A percentile compares a stretch with the other conserved stretches of the same genome.
Conservation (phyloP, 2,888 invertebrate genomes). For the Acleris sparsana region DNA sequence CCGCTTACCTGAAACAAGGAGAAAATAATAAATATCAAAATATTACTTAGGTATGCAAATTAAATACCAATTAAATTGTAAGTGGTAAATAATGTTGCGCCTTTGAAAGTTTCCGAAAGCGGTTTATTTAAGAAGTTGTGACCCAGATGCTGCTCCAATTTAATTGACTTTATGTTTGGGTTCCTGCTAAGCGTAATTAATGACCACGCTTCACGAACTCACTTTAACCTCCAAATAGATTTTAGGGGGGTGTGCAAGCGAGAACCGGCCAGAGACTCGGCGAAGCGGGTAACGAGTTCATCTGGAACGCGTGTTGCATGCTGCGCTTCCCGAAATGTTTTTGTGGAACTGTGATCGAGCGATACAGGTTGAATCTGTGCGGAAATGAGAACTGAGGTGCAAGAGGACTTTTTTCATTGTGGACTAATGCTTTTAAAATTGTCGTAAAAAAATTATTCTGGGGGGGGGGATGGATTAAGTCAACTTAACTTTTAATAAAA, state of each 20-base stretch:
- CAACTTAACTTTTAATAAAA: too few relatives aligned
- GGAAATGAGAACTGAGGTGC: too few relatives aligned
- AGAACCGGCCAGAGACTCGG: not conserved
- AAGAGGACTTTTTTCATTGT: too few relatives aligned
- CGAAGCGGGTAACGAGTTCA: conserved; percentile 19
- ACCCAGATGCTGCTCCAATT: conserved; percentile 48
- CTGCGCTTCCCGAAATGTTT: not conserved
- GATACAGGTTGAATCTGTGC: too few relatives aligned
- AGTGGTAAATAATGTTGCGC: conserved; percentile 44
- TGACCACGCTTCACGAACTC: conserved; percentile 42
- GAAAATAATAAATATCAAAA: conserved; percentile 21
- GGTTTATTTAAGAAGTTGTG: conserved; percentile 44
- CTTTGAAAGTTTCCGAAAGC: conserved; percentile 41
- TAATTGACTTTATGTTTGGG: conserved; percentile 59
- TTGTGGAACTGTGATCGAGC: too few relatives aligned
- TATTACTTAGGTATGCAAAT: conserved; percentile 42
- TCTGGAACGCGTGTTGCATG: conserved; percentile 6
- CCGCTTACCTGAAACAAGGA: conserved; percentile 32
- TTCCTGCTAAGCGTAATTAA: conserved; percentile 54
- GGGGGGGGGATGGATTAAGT: too few relatives aligned
- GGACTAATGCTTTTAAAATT: too few relatives aligned
- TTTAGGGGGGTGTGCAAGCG: conserved; percentile 21
- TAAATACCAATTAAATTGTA: conserved; percentile 45
- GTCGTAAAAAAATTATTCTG: too few relatives aligned
- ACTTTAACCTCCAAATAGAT: conserved; percentile 38